Evolutionary conservation across 2,113 vertebrate genomes (phyloP).

Genomic region (Upupa epops): DNA sequence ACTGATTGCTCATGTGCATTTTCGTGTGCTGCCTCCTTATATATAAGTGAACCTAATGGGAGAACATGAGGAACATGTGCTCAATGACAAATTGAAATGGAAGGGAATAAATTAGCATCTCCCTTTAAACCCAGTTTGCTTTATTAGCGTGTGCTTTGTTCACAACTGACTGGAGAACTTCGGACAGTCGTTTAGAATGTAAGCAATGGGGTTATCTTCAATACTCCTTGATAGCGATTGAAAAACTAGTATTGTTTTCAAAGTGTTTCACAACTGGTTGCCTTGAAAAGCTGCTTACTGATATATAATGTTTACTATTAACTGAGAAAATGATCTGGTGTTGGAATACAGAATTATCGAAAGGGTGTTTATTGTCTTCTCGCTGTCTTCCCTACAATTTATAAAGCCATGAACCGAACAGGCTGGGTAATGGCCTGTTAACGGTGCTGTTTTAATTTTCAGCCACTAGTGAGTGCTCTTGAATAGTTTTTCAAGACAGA

Average conservation of each 20-base stretch:
- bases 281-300: conserved; percentile 71
- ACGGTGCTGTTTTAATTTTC: conserved; percentile 76
- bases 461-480: conserved; percentile 92
- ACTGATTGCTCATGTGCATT: background rate
- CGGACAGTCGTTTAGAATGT: conserved; percentile 53
- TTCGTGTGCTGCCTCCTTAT: background rate
- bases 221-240: conserved; percentile 40
- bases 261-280: conserved; percentile 70
- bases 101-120: conserved; percentile 45
- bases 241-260: conserved; percentile 56
- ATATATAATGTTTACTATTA: conserved; percentile 62
- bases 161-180: conserved; percentile 59
- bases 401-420: background rate
- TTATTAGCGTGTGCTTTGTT: conserved; percentile 52
- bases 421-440: background rate
- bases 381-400: background rate
- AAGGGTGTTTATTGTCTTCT: conserved; percentile 17
- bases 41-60: background rate
- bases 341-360: conserved; percentile 55
- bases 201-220: conserved; percentile 60
- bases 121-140: background rate
- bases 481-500: conserved; percentile 80
- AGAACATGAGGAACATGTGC: background rate
- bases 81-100: conserved; percentile 46
- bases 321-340: conserved; percentile 50